Base-by-base conservation (phyloP, 2,888 invertebrate species). In the Meandrusa payeni region DNA sequence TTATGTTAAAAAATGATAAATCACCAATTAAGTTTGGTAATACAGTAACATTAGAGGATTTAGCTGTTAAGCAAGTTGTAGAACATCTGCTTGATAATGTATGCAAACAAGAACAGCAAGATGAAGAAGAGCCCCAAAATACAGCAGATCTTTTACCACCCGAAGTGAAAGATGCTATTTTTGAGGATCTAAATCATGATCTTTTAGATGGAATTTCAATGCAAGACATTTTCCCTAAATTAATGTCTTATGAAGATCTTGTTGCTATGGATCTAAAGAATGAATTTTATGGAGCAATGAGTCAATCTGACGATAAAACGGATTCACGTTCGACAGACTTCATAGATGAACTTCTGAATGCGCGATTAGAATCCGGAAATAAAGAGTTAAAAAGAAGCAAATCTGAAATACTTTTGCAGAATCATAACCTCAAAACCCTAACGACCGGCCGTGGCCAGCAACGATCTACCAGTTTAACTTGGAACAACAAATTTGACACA, bases 81-180 rank as follows among this genome's bases (percentile, higher is more conserved):
- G 91, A 90, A 47, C 74, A 88, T 55, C 71, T 91, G 45, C 67
- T 91, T 2, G 91, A 92, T 50, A 81, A 87, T 52, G 89, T 91
- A 5, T 91, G 91, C 53, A 89, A 89, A 55, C 90, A 90, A 68
- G 93, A 93, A 61, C 89, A 91, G 40, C 92, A 93, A 64, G 92
- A 90, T 58, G 93, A 93, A 55, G 93, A 93, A 69, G 93, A 93
- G 62, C 93, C 93, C n/a, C 94, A 95, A 65, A 93, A 91, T 58
- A 92, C 93, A 42, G 93, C 93, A 2, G 95, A 95, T 71, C 77
- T 95, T 5, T 75, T 95, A 36, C 94, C 95, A n/a, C 95, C 95
- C 0, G 95, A 95, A 82, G 89, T 95, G 2, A 94, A 95, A 64
- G 95, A 95, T 67, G 95, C 95, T 5, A 95, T 95, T 66, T 94